Conservation (phyloP, 2,888 invertebrate species). For the Drosophila pullipes region DNA sequence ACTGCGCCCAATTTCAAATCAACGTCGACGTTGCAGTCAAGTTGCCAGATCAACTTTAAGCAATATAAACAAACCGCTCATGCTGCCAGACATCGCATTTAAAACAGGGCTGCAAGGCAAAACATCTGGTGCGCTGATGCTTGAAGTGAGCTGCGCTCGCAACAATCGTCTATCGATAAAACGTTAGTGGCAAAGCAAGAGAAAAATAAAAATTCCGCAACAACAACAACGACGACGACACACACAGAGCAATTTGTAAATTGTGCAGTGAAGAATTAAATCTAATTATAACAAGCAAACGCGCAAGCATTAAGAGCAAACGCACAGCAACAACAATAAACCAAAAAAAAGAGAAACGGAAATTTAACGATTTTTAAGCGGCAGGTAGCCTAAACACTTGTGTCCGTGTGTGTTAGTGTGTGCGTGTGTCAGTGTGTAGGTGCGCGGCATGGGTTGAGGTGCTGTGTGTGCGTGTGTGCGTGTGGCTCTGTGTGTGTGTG, state of each 20-base stretch:
- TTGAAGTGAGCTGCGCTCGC: conserved; percentile 53
- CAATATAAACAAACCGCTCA: conserved; percentile 23
- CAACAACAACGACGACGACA: conserved; percentile 53
- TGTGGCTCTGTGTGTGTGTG: conserved; percentile 41
- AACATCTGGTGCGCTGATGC: conserved; percentile 37
- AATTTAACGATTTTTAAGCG: conserved; percentile 63
- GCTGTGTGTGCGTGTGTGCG: conserved; percentile 22
- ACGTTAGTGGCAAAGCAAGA: conserved; percentile 49
- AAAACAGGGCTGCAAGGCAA: conserved; percentile 31
- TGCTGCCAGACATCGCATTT: conserved; percentile 16
- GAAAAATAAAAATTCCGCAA: conserved; percentile 66
- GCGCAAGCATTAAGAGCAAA: conserved; percentile 49
- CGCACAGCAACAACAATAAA: conserved; percentile 15
- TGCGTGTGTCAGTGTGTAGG: conserved; percentile 42
- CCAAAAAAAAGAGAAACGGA: neutral
- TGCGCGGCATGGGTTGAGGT: conserved; percentile 59
- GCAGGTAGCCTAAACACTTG: conserved; percentile 60
- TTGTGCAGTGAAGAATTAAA: conserved; percentile 71
- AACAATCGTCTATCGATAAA: conserved; percentile 47
- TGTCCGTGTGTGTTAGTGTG: conserved; percentile 27
- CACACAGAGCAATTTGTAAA: conserved; percentile 43
- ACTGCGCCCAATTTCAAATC: conserved; percentile 22
- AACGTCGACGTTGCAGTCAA: neutral
- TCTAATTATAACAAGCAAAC: conserved; percentile 70
- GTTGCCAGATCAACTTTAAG: conserved; percentile 26